phyloP scores from a whole-genome alignment of 2,113 vertebrate species.

The Kryptolebias marmoratus region DNA sequence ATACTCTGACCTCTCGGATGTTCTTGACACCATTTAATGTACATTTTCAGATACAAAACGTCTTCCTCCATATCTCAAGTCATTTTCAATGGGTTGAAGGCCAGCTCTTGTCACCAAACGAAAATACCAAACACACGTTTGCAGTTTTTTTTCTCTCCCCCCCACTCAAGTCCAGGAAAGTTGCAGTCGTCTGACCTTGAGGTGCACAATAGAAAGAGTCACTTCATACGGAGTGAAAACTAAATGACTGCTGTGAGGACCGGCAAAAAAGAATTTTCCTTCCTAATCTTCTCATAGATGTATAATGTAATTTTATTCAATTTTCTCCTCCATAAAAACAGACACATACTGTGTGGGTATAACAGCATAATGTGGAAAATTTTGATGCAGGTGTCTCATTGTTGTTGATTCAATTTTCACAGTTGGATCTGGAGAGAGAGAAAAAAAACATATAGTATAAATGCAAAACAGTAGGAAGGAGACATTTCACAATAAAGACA shows the following conservation, averaged over 20 bases:
- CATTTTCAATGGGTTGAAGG: constrained; percentile 64
- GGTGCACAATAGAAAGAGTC: constrained; percentile 59
- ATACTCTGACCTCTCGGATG: constrained; percentile 67
- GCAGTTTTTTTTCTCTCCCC: constrained; percentile 13
- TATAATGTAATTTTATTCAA: constrained; percentile 50
- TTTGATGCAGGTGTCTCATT: constrained; percentile 52
- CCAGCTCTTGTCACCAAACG: constrained; percentile 66
- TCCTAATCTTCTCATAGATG: constrained; percentile 60
- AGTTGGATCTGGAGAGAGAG: constrained; percentile 27
- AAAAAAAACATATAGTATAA: constrained; percentile 46
- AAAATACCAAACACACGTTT: constrained; percentile 48
- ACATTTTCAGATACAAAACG: constrained; percentile 77
- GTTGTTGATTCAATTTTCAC: constrained; percentile 69
- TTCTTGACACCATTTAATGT: constrained; percentile 80
- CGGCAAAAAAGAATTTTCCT: constrained; percentile 31
- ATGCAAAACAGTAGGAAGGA: constrained; percentile 56
- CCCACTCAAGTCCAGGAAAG: constrained; percentile 47
- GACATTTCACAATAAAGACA: constrained; percentile 62
- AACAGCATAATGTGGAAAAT: constrained; percentile 54
- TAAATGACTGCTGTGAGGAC: constrained; percentile 47
- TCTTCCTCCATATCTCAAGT: constrained; percentile 70
- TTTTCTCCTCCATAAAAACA: constrained; percentile 57
- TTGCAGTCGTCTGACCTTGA: constrained; percentile 69
- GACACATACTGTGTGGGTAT: constrained; percentile 53
- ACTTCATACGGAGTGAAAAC: constrained; percentile 54